Evolutionary conservation across 2,888 invertebrate genomes (phyloP).

Genomic region (Platycheirus rosarum): DNA sequence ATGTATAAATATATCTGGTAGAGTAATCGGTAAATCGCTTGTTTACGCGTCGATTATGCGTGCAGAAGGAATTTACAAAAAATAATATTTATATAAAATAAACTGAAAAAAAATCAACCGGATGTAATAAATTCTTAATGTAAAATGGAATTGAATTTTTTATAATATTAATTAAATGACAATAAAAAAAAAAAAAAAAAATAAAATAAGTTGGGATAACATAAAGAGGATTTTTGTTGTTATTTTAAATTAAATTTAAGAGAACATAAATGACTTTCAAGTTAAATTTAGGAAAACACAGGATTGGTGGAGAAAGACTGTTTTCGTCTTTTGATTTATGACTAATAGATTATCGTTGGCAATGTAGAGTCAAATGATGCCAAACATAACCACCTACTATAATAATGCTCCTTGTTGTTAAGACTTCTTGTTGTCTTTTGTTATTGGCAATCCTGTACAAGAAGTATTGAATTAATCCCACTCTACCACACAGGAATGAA

Average conservation of each 20-base stretch:
- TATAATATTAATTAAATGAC: slow-evolving; percentile 42
- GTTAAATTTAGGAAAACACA: slow-evolving; percentile 5
- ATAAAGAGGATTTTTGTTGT: slow-evolving; percentile 13
- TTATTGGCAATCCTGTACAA: slow-evolving; percentile 10
- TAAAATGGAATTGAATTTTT: slow-evolving; percentile 36
- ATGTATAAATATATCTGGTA: background rate
- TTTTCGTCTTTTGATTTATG: slow-evolving; percentile 27
- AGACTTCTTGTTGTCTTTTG: slow-evolving; percentile 7
- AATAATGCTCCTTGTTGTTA: slow-evolving; percentile 36
- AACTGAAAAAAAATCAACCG: slow-evolving; percentile 22
- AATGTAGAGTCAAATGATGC: slow-evolving; percentile 6
- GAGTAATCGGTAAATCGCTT: slow-evolving; percentile 66
- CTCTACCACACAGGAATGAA: slow-evolving; percentile 33
- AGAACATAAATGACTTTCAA: background rate
- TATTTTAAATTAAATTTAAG: slow-evolving; percentile 9
- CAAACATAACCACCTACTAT: slow-evolving; percentile 59
- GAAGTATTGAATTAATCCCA: slow-evolving; percentile 47
- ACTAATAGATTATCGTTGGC: slow-evolving; percentile 6
- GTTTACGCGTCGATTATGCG: slow-evolving; percentile 70
- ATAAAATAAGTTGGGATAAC: background rate
- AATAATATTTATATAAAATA: slow-evolving; percentile 1
- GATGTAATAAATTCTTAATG: slow-evolving; percentile 60
- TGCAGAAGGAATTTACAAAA: slow-evolving; percentile 30
- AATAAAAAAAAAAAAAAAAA: slow-evolving; percentile 17
- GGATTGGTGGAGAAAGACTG: slow-evolving; percentile 9